Evolutionary conservation across 2,888 invertebrate genomes (phyloP), one percentile per base, ranked within the genome.

Genomic region (Halocaridina rubra): DNA sequence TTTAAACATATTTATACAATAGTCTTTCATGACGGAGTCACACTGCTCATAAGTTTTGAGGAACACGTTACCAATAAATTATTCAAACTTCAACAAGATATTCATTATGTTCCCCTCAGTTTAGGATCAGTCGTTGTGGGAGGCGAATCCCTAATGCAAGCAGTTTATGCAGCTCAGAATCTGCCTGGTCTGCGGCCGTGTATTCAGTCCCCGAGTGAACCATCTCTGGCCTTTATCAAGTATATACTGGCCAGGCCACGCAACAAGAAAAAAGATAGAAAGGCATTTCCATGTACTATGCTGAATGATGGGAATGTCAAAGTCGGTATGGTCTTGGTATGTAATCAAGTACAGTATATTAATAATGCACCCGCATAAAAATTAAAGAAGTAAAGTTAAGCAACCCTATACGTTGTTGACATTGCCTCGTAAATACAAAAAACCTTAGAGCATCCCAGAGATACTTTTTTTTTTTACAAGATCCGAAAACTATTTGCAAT

Each of bases 281-380:
- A 29, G 24, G 72, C 74, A 16, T 27, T 33, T 0, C 27, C 61
- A 4, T 16, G n/a, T 0, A 82, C 78, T n/a, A 32, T 82, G 4
- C 82, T 82, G 29, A 82, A 82, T 57, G 77, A 71, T 3, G 82
- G 82, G 39, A 59, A 59, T 8, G 33, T 82, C 29, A 71, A 78
- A 32, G 30, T 82, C 19, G 82, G 82, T 13, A 82, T 82, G 82
- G 72, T 82, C 4, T 29, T 82, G 82, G 82, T 82, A n/a, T n/a
- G n/a, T n/a, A n/a, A n/a, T n/a, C n/a, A n/a, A n/a, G n/a, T n/a
- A n/a, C n/a, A n/a, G n/a, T n/a, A n/a, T n/a, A n/a, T n/a, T n/a
- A n/a, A n/a, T n/a, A n/a, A n/a, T n/a, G n/a, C n/a, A n/a, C n/a
- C n/a, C n/a, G n/a, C n/a, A n/a, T n/a, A n/a, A n/a, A n/a, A n/a